A percentile compares a stretch with the other conserved stretches of the same genome.
These are phyloP conservation scores for Dendrolimus pini DNA, from an alignment of 2,888 invertebrate genomes.

Conservation along the genomic window DNA sequence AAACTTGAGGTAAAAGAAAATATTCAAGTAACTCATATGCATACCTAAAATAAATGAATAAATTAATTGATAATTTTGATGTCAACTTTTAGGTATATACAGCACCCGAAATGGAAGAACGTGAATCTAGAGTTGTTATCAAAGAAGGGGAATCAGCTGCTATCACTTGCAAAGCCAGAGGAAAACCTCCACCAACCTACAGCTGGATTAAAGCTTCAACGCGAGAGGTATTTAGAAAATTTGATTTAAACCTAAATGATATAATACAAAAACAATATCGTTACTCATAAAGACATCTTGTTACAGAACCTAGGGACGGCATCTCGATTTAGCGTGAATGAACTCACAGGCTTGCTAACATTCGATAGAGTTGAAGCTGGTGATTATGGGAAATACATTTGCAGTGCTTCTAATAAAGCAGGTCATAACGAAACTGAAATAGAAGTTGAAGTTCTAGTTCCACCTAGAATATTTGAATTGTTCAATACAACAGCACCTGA, in stretches of 20 bases:
- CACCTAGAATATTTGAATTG: constrained; percentile 87
- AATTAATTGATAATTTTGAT: background rate
- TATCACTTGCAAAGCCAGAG: constrained; percentile 85
- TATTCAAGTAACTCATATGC: background rate
- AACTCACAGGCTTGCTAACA: constrained; percentile 82
- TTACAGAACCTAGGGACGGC: constrained; percentile 81
- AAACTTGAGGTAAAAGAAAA: constrained; percentile 81
- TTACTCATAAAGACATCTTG: background rate
- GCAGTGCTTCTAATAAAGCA: constrained; percentile 87
- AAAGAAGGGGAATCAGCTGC: constrained; percentile 88
- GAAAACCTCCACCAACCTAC: constrained; percentile 90
- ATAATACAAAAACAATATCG: too few species aligned
- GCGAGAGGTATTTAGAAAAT: constrained; percentile 61
- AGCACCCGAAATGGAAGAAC: constrained; percentile 82
- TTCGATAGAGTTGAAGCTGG: constrained; percentile 85
- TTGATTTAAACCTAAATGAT: too few species aligned
- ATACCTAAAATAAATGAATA: too few species aligned
- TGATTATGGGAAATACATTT: constrained; percentile 88
- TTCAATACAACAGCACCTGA: constrained; percentile 82
- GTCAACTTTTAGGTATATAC: constrained; percentile 78
- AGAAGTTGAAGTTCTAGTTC: constrained; percentile 83
- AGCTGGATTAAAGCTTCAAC: constrained; percentile 88
- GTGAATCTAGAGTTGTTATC: constrained; percentile 79
- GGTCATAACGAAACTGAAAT: constrained; percentile 82
- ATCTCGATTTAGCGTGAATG: constrained; percentile 80